Conservation (phyloP, 2,888 invertebrate species). For the Phytoseiulus persimilis region DNA sequence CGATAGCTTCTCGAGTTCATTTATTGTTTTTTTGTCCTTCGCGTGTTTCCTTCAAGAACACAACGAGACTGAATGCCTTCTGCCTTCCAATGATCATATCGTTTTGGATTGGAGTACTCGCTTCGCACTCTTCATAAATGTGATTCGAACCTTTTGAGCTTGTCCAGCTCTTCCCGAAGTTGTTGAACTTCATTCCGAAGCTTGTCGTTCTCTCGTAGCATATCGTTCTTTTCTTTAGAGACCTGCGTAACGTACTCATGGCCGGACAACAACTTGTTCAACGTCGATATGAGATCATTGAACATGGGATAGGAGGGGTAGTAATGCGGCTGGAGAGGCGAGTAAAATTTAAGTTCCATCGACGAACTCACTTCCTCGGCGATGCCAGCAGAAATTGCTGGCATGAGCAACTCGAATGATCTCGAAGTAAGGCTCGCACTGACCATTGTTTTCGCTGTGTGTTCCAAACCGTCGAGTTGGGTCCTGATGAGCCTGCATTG, state of each 20-base stretch:
- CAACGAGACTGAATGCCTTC: not conserved
- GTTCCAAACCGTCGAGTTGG: not conserved
- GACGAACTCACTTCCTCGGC: no score
- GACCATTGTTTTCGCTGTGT: slow-evolving; percentile 17
- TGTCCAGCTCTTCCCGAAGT: slow-evolving; percentile 7
- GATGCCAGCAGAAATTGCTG: no score
- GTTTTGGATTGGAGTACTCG: no score
- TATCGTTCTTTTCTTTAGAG: not conserved
- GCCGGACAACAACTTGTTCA: not conserved
- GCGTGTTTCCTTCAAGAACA: not conserved
- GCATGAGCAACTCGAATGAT: no score
- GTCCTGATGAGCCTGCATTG: slow-evolving; percentile 16
- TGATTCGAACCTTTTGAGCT: not conserved
- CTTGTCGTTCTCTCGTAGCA: slow-evolving; percentile 23
- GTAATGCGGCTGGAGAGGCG: not conserved
- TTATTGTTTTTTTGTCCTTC: slow-evolving; percentile 19
- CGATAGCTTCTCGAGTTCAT: not conserved
- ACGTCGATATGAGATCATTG: not conserved
- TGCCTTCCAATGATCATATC: not conserved
- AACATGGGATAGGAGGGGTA: slow-evolving; percentile 28
- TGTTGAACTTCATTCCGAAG: slow-evolving; percentile 22
- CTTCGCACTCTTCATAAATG: not conserved
- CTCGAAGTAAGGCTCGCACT: not conserved
- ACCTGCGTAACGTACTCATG: slow-evolving; percentile 13
- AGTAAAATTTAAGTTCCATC: not conserved